These are phyloP conservation scores for Ceyx margarethae DNA, from an alignment of 2,113 vertebrate species.

Conservation along the genomic window DNA sequence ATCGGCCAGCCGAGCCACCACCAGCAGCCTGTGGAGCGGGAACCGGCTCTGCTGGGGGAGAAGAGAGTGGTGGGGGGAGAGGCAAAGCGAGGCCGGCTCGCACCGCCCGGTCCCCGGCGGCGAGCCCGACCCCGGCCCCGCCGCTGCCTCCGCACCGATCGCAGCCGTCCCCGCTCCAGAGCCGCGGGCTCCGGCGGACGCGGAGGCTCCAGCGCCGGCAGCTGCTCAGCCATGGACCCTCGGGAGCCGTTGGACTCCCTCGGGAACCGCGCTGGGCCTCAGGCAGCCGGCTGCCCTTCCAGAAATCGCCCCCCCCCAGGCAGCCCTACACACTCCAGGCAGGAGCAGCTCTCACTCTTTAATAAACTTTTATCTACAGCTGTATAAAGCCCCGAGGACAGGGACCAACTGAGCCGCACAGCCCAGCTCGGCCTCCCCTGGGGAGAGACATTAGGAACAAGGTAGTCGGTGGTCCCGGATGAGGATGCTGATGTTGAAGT, in stretches of 20 bases:
- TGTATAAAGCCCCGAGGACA: background rate
- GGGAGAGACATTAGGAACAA: too few species aligned
- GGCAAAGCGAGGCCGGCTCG: background rate
- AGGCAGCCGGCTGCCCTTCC: background rate
- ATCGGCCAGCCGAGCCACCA: constrained; percentile 29
- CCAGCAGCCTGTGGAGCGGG: constrained; percentile 59
- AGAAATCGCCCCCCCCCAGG: background rate
- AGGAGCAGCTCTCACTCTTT: background rate
- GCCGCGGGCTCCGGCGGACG: background rate
- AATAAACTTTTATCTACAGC: background rate
- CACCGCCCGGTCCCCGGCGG: background rate
- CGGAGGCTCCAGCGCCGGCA: background rate
- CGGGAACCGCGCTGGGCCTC: background rate
- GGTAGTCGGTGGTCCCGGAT: background rate
- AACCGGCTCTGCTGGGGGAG: background rate
- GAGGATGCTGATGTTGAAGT: rapidly evolving
- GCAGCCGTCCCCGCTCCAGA: constrained; percentile 23
- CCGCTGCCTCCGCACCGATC: background rate
- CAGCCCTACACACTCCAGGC: background rate
- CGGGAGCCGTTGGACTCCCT: background rate
- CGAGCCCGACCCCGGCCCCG: background rate
- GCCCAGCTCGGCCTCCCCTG: too few species aligned
- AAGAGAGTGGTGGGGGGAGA: background rate
- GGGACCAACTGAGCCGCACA: background rate
- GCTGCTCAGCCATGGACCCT: background rate